Percentiles rank a stretch among this genome's conserved stretches.
Conservation (phyloP, 2,888 invertebrate species). For the Lobophora halterata region DNA sequence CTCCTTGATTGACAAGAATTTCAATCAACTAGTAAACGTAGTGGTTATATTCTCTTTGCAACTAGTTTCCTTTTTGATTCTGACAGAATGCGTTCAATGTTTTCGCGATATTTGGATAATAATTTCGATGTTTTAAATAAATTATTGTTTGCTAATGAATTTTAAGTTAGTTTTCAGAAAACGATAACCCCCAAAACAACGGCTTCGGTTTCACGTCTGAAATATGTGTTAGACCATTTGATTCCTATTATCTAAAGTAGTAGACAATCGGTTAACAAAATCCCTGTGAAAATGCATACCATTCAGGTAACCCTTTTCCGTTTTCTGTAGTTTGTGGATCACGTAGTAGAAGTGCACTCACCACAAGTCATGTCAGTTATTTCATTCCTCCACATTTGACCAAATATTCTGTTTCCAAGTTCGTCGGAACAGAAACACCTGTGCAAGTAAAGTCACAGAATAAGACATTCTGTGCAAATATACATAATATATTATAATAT, state of each 20-base stretch:
- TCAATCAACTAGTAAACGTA: too few relatives aligned
- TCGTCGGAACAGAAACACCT: slow-evolving; percentile 85
- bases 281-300: slow-evolving; percentile 14
- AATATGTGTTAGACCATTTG: slow-evolving; percentile 5
- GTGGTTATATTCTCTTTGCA: too few relatives aligned
- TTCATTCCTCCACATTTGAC: slow-evolving; percentile 81
- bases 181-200: too few relatives aligned
- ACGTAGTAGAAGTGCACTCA: slow-evolving; percentile 51
- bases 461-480: slow-evolving; percentile 21
- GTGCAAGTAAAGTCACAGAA: slow-evolving; percentile 34
- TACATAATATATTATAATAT: too few relatives aligned
- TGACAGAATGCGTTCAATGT: slow-evolving; percentile 7
- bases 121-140: slow-evolving; percentile 12
- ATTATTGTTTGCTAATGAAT: slow-evolving; percentile 18
- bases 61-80: slow-evolving; percentile 8
- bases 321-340: neutral
- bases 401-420: slow-evolving; percentile 83
- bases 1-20: neutral
- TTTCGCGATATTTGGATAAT: slow-evolving; percentile 20
- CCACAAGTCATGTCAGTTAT: slow-evolving; percentile 84
- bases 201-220: slow-evolving; percentile 7
- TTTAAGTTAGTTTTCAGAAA: too few relatives aligned
- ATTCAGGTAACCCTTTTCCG: slow-evolving; percentile 8
- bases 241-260: neutral
- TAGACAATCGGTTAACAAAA: slow-evolving; percentile 2